Evolutionary conservation across 2,113 vertebrate genomes (phyloP).

Genomic region (Thalassoma bifasciatum): DNA sequence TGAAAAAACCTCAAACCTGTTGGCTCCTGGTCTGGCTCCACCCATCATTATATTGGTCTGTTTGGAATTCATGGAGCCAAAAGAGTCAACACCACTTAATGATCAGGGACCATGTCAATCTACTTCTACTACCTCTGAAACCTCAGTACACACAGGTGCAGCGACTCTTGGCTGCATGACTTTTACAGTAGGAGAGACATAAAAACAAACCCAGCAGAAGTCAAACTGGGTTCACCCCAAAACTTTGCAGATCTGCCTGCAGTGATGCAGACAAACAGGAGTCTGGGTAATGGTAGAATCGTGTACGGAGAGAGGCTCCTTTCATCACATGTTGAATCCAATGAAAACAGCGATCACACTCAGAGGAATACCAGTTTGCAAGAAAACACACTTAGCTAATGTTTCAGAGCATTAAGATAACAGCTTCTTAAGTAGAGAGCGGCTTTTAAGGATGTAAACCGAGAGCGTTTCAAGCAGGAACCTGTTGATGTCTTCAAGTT

Average conservation of each 20-base stretch:
- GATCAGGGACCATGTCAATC: no score
- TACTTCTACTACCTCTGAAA: no score
- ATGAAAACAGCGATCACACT: constrained; percentile 1
- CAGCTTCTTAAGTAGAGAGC: background rate
- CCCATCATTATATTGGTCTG: no score
- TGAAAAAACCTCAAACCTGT: no score
- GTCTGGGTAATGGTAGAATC: constrained; percentile 5
- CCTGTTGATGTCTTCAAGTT: background rate
- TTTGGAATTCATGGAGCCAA: no score
- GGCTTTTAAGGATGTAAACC: background rate
- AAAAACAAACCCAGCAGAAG: background rate
- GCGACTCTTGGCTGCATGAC: no score
- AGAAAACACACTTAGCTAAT: background rate
- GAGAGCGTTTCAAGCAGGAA: background rate
- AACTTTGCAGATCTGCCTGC: background rate
- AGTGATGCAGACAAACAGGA: background rate
- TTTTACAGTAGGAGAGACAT: background rate
- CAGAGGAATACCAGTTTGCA: background rate
- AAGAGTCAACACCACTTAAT: no score
- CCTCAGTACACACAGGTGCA: no score
- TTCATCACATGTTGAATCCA: background rate
- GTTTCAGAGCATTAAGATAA: constrained; percentile 1
- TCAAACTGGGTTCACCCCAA: background rate
- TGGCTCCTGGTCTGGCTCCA: no score
- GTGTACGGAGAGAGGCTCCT: constrained; percentile 2